Percentiles rank a stretch among this genome's conserved stretches.
Conservation (phyloP, 2,888 invertebrate species). For the Vandiemenella viatica region DNA sequence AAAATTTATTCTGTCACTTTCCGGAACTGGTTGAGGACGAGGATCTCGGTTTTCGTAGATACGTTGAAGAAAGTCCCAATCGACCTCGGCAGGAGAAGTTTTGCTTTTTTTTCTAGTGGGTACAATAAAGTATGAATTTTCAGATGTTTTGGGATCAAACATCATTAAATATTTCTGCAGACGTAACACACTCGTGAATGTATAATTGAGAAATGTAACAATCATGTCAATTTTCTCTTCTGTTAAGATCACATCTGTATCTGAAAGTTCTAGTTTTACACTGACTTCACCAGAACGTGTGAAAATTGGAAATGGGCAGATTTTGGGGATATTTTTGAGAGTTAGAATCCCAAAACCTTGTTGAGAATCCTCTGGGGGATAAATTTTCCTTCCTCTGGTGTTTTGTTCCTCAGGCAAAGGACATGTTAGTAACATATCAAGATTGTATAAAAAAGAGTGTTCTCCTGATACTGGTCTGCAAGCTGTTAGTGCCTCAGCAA, state of each 20-base stretch:
- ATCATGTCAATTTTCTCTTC: conserved; percentile 49
- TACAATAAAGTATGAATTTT: conserved; percentile 76
- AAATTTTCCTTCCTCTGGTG: conserved; percentile 78
- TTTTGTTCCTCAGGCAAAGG: conserved; percentile 93
- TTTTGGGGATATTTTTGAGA: conserved; percentile 62
- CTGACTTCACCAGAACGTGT: conserved; percentile 94
- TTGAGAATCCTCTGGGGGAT: conserved; percentile 78
- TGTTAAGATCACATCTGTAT: conserved; percentile 42
- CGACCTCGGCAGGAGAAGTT: conserved; percentile 40
- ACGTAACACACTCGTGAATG: conserved; percentile 85
- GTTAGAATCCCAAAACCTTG: conserved; percentile 87
- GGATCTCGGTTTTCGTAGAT: conserved; percentile 53
- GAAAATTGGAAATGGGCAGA: conserved; percentile 90
- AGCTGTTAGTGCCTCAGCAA: conserved; percentile 68
- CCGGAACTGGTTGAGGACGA: conserved; percentile 43
- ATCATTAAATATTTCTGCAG: conserved; percentile 90
- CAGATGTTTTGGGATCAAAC: conserved; percentile 62
- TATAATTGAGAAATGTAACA: conserved; percentile 72
- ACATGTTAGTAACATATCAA: conserved; percentile 76
- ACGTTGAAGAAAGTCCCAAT: conserved; percentile 73
- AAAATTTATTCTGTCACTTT: conserved; percentile 48
- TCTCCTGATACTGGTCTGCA: conserved; percentile 57
- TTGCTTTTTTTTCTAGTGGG: conserved; percentile 64
- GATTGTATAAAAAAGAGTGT: conserved; percentile 60
- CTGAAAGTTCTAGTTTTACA: conserved; percentile 53